Base-by-base conservation (phyloP, 2,797 vertebrate genomes). In the Morelia viridis region DNA sequence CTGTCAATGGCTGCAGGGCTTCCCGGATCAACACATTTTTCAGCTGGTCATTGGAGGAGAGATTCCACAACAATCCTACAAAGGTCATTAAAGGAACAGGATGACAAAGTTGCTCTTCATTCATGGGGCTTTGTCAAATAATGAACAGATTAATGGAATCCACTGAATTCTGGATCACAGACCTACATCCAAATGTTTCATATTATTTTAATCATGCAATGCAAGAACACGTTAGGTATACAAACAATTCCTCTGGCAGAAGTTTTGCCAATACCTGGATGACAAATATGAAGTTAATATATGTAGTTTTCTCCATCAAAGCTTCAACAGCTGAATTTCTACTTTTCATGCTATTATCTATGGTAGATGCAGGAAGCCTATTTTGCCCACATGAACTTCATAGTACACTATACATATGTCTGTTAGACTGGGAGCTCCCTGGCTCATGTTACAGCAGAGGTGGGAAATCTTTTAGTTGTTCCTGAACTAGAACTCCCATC, bases 1-100 rank as follows among this genome's bases (percentile, higher is more conserved):
- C 96, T 0, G 98, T 99, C 94, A 99, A 96, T 0, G 96, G 97
- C 3, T 96, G 60, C 19, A 98, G 94, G 12, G 97, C 97, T 46
- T 98, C 96, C 85, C 91, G 96, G 91, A 98, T 94, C 85, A 99
- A 96, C 60, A 96, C 89, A 85, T 98, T 97, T 96, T 99, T 99
- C 96, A 99, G 97, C 65, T 98, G 96, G 95, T 99, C 98, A 22
- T 98, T 98, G 92, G 99, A 99, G 3, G 99, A 99, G 93, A 99
- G 97, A 97, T 99, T 99, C 99, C 99, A 99, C 92, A 99, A 93
- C 94, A 99, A 97, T 90, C 99, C 99, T 99, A 91, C 3, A 96
- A 96, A 57, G 87, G 1, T 93, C 2, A 28, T 91, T 94, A 92
- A 85, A 93, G 22, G 19, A 89, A 93, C 22, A 94, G 90, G 90